Evolutionary conservation across 2,797 vertebrate genomes (phyloP).

Genomic region (Anguilla megastoma): DNA sequence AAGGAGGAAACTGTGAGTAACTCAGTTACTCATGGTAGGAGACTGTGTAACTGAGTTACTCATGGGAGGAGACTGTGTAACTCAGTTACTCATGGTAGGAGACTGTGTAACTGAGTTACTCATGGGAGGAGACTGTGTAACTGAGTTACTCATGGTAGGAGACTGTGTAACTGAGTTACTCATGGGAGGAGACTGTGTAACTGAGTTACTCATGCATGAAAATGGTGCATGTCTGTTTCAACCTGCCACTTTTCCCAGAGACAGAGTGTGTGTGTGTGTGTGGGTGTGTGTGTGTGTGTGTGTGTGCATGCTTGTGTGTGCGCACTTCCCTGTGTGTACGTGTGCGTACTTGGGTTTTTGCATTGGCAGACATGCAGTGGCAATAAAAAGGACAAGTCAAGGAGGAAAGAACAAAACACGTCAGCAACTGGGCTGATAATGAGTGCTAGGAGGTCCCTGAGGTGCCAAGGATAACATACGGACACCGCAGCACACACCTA

Average conservation of each 20-base stretch:
- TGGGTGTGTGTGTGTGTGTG: conserved; percentile 20
- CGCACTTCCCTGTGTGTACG: background rate
- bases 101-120: no score
- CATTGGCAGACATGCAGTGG: background rate
- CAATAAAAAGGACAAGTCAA: background rate
- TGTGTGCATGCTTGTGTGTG: conserved; percentile 14
- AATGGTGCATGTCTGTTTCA: no score
- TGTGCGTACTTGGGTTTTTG: background rate
- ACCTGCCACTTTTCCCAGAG: conserved; percentile 22
- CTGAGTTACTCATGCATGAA: background rate
- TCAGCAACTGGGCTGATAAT: background rate
- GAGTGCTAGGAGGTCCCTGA: background rate
- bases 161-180: no score
- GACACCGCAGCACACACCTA: conserved; percentile 22
- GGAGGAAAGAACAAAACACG: background rate
- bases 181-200: no score
- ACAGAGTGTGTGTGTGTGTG: conserved; percentile 12
- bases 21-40: no score
- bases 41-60: background rate
- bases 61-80: no score
- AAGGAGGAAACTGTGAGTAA: background rate
- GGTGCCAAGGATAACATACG: background rate
- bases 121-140: no score
- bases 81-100: no score
- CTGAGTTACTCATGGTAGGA: no score